A percentile compares a stretch with the other conserved stretches of the same genome.
phyloP scores from a whole-genome alignment of 1,140 invertebrate species.

The Phymastichus coffea region DNA sequence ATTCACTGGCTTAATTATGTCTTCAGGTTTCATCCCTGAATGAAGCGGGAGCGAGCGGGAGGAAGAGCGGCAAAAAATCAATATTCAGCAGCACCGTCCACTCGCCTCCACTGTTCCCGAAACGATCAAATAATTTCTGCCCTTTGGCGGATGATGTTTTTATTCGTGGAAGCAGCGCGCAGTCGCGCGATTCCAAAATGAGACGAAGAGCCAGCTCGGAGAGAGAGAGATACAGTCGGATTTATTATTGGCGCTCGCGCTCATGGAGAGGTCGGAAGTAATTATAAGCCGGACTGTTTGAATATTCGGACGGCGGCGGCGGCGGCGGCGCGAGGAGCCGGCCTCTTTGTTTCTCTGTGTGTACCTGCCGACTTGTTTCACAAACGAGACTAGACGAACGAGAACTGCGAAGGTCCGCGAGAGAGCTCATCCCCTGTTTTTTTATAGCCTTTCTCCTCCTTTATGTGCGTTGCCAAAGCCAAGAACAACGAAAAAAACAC shows the following conservation, averaged over 20 bases:
- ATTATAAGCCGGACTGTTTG: slow-evolving; percentile 48
- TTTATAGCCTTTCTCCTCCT: slow-evolving; percentile 23
- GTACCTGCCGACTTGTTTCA: slow-evolving; percentile 53
- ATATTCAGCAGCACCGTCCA: background rate
- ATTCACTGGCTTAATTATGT: slow-evolving; percentile 24
- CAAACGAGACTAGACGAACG: slow-evolving; percentile 44
- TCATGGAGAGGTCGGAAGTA: slow-evolving; percentile 46
- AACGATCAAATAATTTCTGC: slow-evolving; percentile 28
- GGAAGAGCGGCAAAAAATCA: background rate
- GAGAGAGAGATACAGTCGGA: slow-evolving; percentile 3
- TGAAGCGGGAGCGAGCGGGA: background rate
- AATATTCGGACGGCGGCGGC: slow-evolving; percentile 33
- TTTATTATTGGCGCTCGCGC: slow-evolving; percentile 8
- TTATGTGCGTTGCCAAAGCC: background rate
- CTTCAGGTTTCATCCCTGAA: slow-evolving; percentile 19
- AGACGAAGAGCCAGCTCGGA: background rate
- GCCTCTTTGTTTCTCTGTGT: slow-evolving; percentile 36
- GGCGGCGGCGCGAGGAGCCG: background rate
- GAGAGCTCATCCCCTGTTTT: slow-evolving; percentile 12
- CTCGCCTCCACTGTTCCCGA: slow-evolving; percentile 2
- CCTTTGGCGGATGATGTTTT: slow-evolving; percentile 21
- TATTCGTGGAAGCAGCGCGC: slow-evolving; percentile 25
- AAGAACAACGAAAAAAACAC: background rate
- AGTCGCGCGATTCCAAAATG: slow-evolving; percentile 6
- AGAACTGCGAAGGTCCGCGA: slow-evolving; percentile 45